Percentiles rank a stretch among this genome's conserved stretches.
These are phyloP conservation scores for Pseudococcus viburni DNA, from an alignment of 2,888 invertebrate genomes.

Conservation along the genomic window DNA sequence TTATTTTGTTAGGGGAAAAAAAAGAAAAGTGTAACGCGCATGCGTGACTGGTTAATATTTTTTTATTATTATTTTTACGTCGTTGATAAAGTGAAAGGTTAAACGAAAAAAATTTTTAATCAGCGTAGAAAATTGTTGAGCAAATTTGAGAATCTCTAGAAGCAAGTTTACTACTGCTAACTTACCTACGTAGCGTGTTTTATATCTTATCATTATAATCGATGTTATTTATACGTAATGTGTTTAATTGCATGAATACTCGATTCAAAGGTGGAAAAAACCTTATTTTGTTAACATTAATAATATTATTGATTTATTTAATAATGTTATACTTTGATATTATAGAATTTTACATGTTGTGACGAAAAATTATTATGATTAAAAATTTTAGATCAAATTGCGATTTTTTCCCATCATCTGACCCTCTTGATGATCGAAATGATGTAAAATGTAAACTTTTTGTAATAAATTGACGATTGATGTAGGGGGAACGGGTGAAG, in stretches of 20 bases:
- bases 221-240: slow-evolving; percentile 41
- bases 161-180: slow-evolving; percentile 26
- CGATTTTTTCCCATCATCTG: neutral
- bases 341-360: slow-evolving; percentile 62
- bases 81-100: neutral
- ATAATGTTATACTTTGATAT: slow-evolving; percentile 49
- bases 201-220: slow-evolving; percentile 37
- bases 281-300: slow-evolving; percentile 44
- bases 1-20: slow-evolving; percentile 12
- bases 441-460: too few relatives aligned
- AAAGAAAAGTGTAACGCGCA: neutral
- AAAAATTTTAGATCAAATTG: slow-evolving; percentile 55
- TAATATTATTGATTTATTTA: slow-evolving; percentile 38
- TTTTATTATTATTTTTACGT: neutral
- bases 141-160: slow-evolving; percentile 40
- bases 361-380: slow-evolving; percentile 61
- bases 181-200: slow-evolving; percentile 32
- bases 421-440: neutral
- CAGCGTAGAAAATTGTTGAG: slow-evolving; percentile 32
- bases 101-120: neutral
- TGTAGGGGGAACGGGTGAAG: too few relatives aligned
- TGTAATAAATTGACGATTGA: too few relatives aligned
- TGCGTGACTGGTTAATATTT: slow-evolving; percentile 8
- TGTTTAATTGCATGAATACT: slow-evolving; percentile 43
- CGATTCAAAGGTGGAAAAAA: neutral